A percentile compares a stretch with the other conserved stretches of the same genome.
phyloP scores from a whole-genome alignment of 2,888 invertebrate genomes.

The Polyommatus iphigenia region DNA sequence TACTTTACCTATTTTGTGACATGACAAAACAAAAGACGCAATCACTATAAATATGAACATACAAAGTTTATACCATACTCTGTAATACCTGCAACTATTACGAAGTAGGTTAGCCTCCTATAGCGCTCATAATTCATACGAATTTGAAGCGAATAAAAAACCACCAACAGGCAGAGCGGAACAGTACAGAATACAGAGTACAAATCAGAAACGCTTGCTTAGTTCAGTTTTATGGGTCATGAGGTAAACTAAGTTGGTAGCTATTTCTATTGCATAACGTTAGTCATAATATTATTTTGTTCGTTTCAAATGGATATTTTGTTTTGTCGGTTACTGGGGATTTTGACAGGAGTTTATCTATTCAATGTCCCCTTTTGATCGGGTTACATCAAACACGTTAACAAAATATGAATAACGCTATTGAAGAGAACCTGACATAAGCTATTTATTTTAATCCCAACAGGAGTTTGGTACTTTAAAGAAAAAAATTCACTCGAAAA shows the following conservation, averaged over 20 bases:
- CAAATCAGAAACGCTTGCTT: not conserved
- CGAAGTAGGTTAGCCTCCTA: slow-evolving; percentile 7
- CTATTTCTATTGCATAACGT: not conserved
- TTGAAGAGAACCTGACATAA: no score
- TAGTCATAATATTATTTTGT: not conserved
- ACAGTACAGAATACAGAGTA: slow-evolving; percentile 3
- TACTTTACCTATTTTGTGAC: not conserved
- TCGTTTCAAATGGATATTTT: not conserved
- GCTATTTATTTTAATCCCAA: no score
- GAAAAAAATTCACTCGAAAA: no score
- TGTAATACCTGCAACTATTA: not conserved
- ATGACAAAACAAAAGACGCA: not conserved
- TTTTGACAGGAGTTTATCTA: no score
- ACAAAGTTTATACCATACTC: not conserved
- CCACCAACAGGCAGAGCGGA: slow-evolving; percentile 18
- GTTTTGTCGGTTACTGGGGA: not conserved
- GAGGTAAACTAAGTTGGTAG: not conserved
- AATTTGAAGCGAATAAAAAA: slow-evolving; percentile 23
- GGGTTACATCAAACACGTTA: not conserved
- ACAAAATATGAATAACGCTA: not conserved
- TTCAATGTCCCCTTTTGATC: no score
- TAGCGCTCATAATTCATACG: slow-evolving; percentile 8
- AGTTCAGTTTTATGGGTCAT: slow-evolving; percentile 26
- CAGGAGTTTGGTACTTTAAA: no score
- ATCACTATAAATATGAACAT: not conserved